Conservation (phyloP, 2,888 invertebrate species). For the Morpho achilles region DNA sequence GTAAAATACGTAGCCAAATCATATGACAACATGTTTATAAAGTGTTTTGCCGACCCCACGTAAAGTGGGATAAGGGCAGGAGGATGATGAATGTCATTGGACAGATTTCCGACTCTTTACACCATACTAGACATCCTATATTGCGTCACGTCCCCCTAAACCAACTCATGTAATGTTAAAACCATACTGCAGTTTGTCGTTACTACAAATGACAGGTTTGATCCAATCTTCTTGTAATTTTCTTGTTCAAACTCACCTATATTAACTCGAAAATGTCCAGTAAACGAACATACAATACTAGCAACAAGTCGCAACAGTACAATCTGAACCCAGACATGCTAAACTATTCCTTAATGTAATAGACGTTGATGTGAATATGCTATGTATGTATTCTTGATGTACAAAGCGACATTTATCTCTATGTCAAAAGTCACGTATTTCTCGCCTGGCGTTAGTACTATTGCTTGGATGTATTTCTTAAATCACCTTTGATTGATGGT, state of each 20-base stretch:
- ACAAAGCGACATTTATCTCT: slow-evolving; percentile 1
- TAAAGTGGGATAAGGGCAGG: too few relatives aligned
- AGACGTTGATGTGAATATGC: slow-evolving; percentile 1
- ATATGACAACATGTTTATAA: too few relatives aligned
- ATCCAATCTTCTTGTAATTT: slow-evolving; percentile 35
- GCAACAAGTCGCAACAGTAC: neutral
- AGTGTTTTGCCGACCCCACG: too few relatives aligned
- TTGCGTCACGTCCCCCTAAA: slow-evolving; percentile 20
- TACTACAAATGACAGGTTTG: slow-evolving; percentile 24
- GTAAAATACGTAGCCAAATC: too few relatives aligned
- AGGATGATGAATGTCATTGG: too few relatives aligned
- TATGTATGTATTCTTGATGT: slow-evolving; percentile 1
- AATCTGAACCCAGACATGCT: neutral
- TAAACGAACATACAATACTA: slow-evolving; percentile 15
- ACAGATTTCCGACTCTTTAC: neutral
- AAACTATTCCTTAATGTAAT: neutral
- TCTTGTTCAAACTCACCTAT: slow-evolving; percentile 50
- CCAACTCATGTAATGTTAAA: slow-evolving; percentile 24
- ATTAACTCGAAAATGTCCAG: slow-evolving; percentile 39
- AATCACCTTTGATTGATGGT: slow-evolving; percentile 41
- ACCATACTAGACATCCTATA: slow-evolving; percentile 7
- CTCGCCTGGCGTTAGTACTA: slow-evolving; percentile 34
- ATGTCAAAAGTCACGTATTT: slow-evolving; percentile 43
- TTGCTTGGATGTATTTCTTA: slow-evolving; percentile 39
- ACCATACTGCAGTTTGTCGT: slow-evolving; percentile 18